These are phyloP conservation scores for Tupaia tana DNA, from an alignment of 2,113 vertebrate genomes.

Conservation along the genomic window DNA sequence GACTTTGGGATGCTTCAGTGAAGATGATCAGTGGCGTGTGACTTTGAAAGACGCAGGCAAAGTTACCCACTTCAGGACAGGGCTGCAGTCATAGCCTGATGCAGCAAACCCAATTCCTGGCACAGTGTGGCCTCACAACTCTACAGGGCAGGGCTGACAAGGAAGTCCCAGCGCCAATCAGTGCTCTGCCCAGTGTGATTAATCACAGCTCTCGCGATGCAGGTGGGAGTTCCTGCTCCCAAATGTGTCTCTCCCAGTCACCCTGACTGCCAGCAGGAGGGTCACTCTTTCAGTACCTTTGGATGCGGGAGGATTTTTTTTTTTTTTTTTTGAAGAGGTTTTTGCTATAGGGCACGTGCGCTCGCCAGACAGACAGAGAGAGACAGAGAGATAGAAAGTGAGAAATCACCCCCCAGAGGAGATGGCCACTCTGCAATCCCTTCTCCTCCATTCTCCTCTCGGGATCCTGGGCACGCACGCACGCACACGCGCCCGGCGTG, in stretches of 20 bases:
- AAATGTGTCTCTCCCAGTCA: background rate
- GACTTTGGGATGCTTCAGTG: background rate
- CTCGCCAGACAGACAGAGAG: no score
- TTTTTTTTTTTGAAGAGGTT: no score
- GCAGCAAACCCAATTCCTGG: background rate
- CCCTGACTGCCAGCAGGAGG: background rate
- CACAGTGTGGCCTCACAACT: background rate
- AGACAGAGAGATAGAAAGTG: no score
- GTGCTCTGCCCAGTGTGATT: background rate
- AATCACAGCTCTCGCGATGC: background rate
- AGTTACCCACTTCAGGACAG: background rate
- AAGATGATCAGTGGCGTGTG: background rate
- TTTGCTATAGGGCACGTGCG: no score
- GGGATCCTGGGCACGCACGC: no score
- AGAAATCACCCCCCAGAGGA: no score
- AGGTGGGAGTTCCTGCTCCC: background rate
- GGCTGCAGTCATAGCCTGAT: background rate
- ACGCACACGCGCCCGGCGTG: no score
- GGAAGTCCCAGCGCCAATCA: background rate
- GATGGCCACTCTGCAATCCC: no score
- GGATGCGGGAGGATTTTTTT: background rate
- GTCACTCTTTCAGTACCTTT: background rate
- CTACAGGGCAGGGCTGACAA: accelerated
- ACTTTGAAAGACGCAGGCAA: constrained; percentile 10
- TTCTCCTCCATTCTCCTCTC: no score